These are phyloP conservation scores for Lasiurus borealis DNA, from an alignment of 2,113 vertebrate genomes.

Conservation along the genomic window DNA sequence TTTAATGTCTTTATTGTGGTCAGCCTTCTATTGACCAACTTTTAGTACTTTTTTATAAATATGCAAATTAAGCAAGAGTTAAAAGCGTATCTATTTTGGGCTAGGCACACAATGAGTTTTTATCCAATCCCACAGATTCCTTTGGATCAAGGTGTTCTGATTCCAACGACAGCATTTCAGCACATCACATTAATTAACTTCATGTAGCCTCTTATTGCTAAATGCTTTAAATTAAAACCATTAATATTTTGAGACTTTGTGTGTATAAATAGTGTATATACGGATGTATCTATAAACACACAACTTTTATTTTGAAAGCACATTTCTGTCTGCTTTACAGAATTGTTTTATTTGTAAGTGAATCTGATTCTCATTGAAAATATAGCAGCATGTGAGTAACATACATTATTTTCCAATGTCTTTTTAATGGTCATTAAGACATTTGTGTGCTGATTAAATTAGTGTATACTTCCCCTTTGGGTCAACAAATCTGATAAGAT, in stretches of 20 bases:
- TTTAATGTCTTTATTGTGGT: background rate
- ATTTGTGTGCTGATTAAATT: background rate
- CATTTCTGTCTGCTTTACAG: background rate
- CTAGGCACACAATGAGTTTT: too few relatives aligned
- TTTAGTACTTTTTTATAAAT: too few relatives aligned
- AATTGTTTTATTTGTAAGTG: background rate
- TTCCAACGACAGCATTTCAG: too few relatives aligned
- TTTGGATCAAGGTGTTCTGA: too few relatives aligned
- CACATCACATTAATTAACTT: too few relatives aligned
- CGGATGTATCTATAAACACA: background rate
- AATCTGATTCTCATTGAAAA: background rate
- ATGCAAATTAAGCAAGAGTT: too few relatives aligned
- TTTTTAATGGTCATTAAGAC: background rate
- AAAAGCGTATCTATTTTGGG: too few relatives aligned
- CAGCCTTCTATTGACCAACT: background rate
- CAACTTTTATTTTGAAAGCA: background rate
- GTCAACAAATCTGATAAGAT: background rate
- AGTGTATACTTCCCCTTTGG: background rate
- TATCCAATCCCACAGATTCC: too few relatives aligned
- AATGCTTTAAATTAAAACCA: background rate
- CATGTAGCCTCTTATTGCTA: too few relatives aligned
- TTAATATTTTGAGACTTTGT: background rate
- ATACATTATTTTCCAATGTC: background rate
- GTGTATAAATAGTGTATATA: background rate
- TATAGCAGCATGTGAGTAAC: background rate